Evolutionary conservation across 2,113 vertebrate species (phyloP).

Genomic region (Clarias macrocephalus): DNA sequence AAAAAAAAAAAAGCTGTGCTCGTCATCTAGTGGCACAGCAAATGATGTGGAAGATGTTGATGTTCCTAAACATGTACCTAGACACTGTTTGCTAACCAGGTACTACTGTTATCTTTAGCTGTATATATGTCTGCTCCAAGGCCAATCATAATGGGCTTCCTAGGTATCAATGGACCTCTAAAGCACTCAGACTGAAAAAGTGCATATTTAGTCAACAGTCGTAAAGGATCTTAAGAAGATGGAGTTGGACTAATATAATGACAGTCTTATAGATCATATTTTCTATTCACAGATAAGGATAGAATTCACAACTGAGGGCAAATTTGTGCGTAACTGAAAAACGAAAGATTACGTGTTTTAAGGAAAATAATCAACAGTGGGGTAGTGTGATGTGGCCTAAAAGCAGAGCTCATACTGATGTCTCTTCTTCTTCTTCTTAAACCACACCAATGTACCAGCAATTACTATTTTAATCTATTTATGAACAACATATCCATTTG

Average conservation of each 20-base stretch:
- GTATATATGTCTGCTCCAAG: neutral
- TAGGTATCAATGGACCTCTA: neutral
- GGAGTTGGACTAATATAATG: neutral
- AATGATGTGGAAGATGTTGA: slow-evolving; percentile 14
- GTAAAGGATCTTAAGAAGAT: neutral
- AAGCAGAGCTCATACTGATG: neutral
- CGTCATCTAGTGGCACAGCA: neutral
- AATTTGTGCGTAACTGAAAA: neutral
- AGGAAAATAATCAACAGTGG: too few relatives aligned
- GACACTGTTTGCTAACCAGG: neutral
- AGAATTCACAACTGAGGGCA: neutral
- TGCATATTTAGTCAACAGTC: neutral
- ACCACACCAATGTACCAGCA: neutral
- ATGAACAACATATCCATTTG: neutral
- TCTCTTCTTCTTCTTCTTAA: neutral
- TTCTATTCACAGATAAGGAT: neutral
- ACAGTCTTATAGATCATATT: neutral
- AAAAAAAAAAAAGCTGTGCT: slow-evolving; percentile 9
- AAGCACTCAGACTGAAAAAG: neutral
- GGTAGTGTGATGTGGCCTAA: neutral
- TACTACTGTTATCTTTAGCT: slow-evolving; percentile 12
- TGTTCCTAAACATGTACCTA: neutral
- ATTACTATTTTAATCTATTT: neutral
- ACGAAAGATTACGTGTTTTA: too few relatives aligned
- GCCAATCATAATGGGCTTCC: neutral